These are phyloP conservation scores for Uria aalge DNA, from an alignment of 2,113 vertebrate genomes.

Conservation along the genomic window DNA sequence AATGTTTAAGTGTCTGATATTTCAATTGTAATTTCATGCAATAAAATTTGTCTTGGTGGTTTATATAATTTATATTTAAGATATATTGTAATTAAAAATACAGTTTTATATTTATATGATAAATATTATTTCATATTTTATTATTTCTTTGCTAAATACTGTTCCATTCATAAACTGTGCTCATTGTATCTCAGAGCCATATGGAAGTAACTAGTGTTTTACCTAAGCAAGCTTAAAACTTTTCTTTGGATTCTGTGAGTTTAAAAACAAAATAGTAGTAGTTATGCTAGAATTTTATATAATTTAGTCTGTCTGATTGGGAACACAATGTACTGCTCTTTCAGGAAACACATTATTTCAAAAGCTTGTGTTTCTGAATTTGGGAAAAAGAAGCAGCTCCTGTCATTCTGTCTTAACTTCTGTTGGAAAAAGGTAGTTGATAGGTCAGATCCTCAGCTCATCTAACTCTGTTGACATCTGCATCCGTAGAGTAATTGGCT, in stretches of 20 bases:
- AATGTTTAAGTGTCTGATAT: not conserved
- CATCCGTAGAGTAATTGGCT: fast-evolving
- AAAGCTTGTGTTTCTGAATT: not conserved
- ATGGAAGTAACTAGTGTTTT: not conserved
- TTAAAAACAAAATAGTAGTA: not conserved
- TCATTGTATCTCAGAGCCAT: not conserved
- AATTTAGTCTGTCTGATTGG: not conserved
- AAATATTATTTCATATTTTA: not conserved
- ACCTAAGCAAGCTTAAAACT: not conserved
- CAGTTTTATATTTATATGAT: not conserved
- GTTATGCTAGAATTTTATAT: not conserved
- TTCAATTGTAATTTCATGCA: not conserved
- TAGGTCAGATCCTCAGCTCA: not conserved
- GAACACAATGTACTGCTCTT: not conserved
- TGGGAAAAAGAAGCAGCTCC: not conserved
- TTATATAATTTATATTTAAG: not conserved
- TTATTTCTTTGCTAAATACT: not conserved
- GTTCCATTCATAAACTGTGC: not conserved
- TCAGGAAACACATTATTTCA: not conserved
- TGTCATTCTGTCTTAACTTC: not conserved
- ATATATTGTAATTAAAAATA: not conserved
- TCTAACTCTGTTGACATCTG: not conserved
- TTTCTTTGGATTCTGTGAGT: not conserved
- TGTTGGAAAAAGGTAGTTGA: not conserved
- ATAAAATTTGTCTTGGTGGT: not conserved